A percentile compares a stretch with the other conserved stretches of the same genome.
Evolutionary conservation across 2,113 vertebrate genomes (phyloP).

Genomic region (Dasyurus viverrinus): DNA sequence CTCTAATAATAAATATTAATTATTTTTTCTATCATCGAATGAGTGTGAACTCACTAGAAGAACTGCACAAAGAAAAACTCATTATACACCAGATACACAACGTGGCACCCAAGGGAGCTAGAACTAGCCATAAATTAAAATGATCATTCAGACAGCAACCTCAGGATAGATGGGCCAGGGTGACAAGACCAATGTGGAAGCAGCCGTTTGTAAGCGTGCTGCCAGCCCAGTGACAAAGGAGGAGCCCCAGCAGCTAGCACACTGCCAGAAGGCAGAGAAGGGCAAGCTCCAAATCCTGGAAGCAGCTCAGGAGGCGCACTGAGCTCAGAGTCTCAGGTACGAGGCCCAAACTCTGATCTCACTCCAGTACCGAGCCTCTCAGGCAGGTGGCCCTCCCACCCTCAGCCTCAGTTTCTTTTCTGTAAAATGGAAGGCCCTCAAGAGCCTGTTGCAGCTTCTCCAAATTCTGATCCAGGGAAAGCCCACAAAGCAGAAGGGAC

Average conservation of each 20-base stretch:
- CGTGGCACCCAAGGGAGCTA: not conserved
- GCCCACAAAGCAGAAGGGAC: no score
- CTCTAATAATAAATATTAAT: slow-evolving; percentile 60
- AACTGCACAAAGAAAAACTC: slow-evolving; percentile 35
- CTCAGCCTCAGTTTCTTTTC: no score
- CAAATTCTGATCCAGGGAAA: no score
- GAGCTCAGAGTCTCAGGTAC: no score
- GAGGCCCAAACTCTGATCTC: not conserved
- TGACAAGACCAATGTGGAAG: not conserved
- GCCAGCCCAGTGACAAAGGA: not conserved
- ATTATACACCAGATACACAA: not conserved
- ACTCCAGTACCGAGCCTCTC: not conserved
- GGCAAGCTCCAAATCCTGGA: not conserved
- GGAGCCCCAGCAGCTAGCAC: no score
- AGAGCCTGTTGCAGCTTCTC: no score
- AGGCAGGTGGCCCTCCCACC: not conserved
- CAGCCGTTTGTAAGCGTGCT: no score
- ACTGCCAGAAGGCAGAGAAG: no score
- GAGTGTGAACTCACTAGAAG: slow-evolving; percentile 46
- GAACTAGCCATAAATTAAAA: not conserved
- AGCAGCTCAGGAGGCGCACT: no score
- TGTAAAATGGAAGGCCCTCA: no score
- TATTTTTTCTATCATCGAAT: slow-evolving; percentile 52
- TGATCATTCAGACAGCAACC: not conserved
- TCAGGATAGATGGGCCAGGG: not conserved